These are phyloP conservation scores for Anseranas semipalmata DNA, from an alignment of 2,113 vertebrate genomes.

Conservation along the genomic window DNA sequence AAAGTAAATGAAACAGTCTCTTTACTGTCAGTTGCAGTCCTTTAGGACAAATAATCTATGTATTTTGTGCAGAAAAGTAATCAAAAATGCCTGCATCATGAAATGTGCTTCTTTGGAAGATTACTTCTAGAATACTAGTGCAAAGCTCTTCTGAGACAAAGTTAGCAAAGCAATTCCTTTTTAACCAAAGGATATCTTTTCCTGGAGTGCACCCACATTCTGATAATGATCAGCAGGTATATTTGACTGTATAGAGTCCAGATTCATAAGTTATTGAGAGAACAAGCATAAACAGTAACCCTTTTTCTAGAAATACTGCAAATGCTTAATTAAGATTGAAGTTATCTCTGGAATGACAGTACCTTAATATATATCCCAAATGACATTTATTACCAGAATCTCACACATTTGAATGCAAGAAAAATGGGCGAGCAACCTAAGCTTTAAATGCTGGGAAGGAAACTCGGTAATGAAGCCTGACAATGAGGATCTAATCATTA, in stretches of 20 bases:
- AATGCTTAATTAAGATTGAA: constrained; percentile 5
- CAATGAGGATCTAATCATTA: constrained; percentile 34
- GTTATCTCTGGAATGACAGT: neutral
- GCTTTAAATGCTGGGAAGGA: neutral
- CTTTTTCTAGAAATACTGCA: neutral
- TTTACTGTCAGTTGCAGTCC: constrained; percentile 54
- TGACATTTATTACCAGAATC: neutral
- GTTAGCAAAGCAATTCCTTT: constrained; percentile 33
- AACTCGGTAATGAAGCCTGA: constrained; percentile 36
- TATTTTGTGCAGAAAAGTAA: constrained; percentile 53
- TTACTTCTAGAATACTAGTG: constrained; percentile 37
- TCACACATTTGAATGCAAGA: neutral
- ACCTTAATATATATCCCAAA: constrained; percentile 12
- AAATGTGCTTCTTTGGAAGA: constrained; percentile 60
- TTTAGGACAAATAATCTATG: constrained; percentile 70
- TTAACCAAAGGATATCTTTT: constrained; percentile 37
- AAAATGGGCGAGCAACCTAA: neutral
- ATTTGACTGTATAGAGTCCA: constrained; percentile 40
- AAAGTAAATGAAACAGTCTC: constrained; percentile 61
- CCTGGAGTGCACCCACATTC: neutral
- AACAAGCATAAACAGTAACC: neutral
- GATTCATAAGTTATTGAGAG: constrained; percentile 40
- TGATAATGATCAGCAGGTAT: constrained; percentile 33
- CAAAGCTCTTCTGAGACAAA: constrained; percentile 58
- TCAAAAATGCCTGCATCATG: constrained; percentile 26